Conservation (phyloP, 2,113 vertebrate species). For the Thalassarche chlororhynchos region DNA sequence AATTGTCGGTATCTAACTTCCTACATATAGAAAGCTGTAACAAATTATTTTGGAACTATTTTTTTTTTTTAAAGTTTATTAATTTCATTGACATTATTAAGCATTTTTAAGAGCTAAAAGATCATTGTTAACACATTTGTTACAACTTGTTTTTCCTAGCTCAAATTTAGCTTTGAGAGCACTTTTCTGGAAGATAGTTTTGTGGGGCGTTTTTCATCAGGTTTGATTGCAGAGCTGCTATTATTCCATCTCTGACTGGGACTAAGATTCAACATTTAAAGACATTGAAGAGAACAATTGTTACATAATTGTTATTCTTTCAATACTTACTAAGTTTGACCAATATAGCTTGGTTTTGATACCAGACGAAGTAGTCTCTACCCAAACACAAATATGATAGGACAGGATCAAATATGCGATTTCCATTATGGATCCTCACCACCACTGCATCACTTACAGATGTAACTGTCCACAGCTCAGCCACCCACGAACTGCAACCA, state of each 20-base stretch:
- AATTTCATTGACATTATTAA: not conserved
- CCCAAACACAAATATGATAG: not conserved
- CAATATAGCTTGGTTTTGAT: not conserved
- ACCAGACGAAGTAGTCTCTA: not conserved
- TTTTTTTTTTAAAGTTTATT: not conserved
- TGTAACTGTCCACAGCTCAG: not conserved
- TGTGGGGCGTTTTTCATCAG: not conserved
- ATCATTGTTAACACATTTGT: not conserved
- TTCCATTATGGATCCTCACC: not conserved
- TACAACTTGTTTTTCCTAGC: not conserved
- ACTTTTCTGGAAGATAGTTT: not conserved
- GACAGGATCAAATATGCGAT: not conserved
- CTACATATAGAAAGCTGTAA: not conserved
- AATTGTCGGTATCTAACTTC: not conserved
- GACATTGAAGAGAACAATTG: not conserved
- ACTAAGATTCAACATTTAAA: not conserved
- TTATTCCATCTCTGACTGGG: not conserved
- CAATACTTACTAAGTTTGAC: not conserved
- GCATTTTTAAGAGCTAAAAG: not conserved
- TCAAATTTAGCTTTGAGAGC: not conserved
- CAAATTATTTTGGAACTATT: not conserved
- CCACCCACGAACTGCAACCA: not conserved
- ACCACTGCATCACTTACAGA: not conserved
- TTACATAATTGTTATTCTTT: not conserved
- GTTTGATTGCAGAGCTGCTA: not conserved